Conservation (phyloP, 2,888 invertebrate genomes). For the Polietes domitor region DNA sequence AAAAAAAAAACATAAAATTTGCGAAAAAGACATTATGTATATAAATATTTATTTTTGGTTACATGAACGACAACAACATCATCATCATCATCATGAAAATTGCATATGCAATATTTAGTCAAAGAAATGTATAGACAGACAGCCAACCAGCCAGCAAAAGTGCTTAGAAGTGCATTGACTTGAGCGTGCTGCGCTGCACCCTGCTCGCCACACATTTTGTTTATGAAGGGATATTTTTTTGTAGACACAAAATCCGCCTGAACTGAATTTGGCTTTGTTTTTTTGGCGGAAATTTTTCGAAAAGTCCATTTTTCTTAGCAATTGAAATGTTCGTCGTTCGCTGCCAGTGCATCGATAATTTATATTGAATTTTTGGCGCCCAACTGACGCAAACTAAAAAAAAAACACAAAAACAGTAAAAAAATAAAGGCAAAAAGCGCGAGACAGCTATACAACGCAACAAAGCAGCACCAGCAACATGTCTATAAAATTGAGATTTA, state of each 20-base stretch:
- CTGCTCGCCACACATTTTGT: constrained; percentile 23
- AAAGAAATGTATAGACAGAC: constrained; percentile 16
- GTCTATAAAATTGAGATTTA: constrained; percentile 66
- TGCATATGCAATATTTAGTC: constrained; percentile 45
- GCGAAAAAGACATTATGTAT: constrained; percentile 35
- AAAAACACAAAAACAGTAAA: constrained; percentile 29
- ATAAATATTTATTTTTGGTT: constrained; percentile 60
- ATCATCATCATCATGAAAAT: constrained; percentile 42
- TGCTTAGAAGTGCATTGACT: constrained; percentile 67
- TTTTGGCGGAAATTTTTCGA: constrained; percentile 22
- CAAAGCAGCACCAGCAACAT: constrained; percentile 19
- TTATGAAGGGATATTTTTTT: constrained; percentile 13
- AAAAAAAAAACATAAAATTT: constrained; percentile 43
- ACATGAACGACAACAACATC: constrained; percentile 41
- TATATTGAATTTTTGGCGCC: constrained; percentile 58
- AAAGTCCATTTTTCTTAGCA: constrained; percentile 46
- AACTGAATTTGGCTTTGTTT: not conserved
- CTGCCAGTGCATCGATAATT: constrained; percentile 19
- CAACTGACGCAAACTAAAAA: constrained; percentile 52
- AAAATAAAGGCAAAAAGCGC: not conserved
- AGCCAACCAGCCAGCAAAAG: no score
- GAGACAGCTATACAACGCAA: not conserved
- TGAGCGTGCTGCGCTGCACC: constrained; percentile 12
- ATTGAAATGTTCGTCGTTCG: not conserved
- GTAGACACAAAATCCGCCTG: constrained; percentile 34